Evolutionary conservation across 2,888 invertebrate genomes (phyloP), one percentile per base, ranked within the genome.

Genomic region (Macrophya alboannulata): DNA sequence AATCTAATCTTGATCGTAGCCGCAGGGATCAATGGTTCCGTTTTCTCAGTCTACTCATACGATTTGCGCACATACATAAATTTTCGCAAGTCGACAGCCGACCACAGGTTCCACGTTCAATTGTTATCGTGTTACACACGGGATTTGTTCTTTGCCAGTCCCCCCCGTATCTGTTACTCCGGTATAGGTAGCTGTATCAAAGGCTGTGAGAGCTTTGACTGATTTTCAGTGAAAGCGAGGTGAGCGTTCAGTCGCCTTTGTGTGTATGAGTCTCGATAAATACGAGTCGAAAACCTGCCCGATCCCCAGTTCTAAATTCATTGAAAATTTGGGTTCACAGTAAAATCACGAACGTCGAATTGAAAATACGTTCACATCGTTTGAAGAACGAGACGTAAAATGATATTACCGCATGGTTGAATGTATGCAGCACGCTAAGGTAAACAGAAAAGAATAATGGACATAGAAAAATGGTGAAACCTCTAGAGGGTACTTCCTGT

Each of bases 131-230:
- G 62, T 25, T 25, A 62, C 62, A 55, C 25, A 12, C 62, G 1
- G 1, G 62, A 25, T 25, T 62, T 25, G 25, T 62, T 62, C 25
- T 25, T 62, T 21, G 62, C 62, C 62, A 62, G 25, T 62, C 10
- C 25, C 55, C 62, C 62, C 25, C 62, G 45, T 74, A 43, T 74
- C 25, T 10, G 43, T 74, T 43, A 74, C 45, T 43, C 21, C 21
- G 74, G 74, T 12, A 48, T 4, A 74, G 43, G 45, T 45, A 74
- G 48, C 25, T n/a, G 21, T 74, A 45, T 45, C 72, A 43, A 74
- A 74, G 72, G 43, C 21, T 21, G 25, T 65, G 9, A 17, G 68
- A 45, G 72, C 45, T 45, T 74, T 45, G 45, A 74, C 21, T 74
- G 43, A 74, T 43, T 74, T 74, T 45, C 48, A 74, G 43, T 45